Percentiles rank a stretch among this genome's conserved stretches.
phyloP scores from a whole-genome alignment of 2,888 invertebrate species.

The Ormyrus thymus region DNA sequence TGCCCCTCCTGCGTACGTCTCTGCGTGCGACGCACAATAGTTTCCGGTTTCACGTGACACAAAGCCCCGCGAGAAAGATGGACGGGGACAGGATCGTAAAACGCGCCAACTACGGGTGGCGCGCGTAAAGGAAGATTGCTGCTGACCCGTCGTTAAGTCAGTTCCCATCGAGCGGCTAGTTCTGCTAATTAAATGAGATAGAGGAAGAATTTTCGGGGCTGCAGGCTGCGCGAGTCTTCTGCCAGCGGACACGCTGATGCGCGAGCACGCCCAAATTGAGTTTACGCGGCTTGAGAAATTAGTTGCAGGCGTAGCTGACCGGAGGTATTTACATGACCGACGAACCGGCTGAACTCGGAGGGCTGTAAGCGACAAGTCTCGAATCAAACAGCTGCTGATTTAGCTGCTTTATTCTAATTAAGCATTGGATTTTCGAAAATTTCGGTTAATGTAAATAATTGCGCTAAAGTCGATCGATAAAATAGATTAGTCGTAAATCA shows the following conservation, averaged over 20 bases:
- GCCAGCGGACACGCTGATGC: constrained; percentile 7
- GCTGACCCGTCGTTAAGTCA: constrained; percentile 72
- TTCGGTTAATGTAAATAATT: too few relatives aligned
- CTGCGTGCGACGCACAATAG: constrained; percentile 41
- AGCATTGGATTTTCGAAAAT: too few relatives aligned
- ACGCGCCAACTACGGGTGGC: constrained; percentile 66
- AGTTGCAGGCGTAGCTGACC: neutral
- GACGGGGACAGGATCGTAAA: constrained; percentile 56
- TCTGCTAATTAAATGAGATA: constrained; percentile 70
- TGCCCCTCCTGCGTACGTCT: constrained; percentile 7
- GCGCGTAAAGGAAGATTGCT: constrained; percentile 64
- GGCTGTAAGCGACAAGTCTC: neutral
- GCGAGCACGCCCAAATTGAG: constrained; percentile 32
- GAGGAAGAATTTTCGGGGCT: constrained; percentile 56
- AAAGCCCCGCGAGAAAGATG: constrained; percentile 48
- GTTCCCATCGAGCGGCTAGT: constrained; percentile 67
- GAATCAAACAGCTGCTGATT: neutral
- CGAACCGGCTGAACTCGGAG: neutral
- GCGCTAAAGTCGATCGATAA: too few relatives aligned
- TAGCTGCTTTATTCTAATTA: neutral
- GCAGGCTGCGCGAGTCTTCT: neutral
- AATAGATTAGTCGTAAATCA: too few relatives aligned
- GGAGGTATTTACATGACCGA: neutral
- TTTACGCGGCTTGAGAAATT: constrained; percentile 41
- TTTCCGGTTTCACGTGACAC: constrained; percentile 49